These are phyloP conservation scores for Phyllotreta cruciferae DNA, from an alignment of 2,888 invertebrate genomes.

Conservation along the genomic window DNA sequence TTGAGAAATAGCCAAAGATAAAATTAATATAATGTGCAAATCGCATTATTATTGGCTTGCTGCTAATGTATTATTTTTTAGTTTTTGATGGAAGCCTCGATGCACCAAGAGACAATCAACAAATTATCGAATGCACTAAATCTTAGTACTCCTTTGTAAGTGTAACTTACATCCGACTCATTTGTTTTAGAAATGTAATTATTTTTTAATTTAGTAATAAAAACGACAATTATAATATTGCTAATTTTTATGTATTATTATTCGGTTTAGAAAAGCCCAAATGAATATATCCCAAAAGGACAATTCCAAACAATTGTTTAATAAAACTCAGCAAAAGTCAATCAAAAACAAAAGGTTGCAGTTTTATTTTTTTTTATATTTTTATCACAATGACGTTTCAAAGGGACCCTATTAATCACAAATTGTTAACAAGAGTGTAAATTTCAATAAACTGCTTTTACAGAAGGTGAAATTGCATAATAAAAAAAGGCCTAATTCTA, in stretches of 20 bases:
- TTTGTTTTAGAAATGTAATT: slow-evolving; percentile 2
- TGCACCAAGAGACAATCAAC: slow-evolving; percentile 61
- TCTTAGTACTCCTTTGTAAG: slow-evolving; percentile 39
- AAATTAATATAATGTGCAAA: not conserved
- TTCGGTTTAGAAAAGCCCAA: too few species aligned
- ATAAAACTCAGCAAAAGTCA: too few species aligned
- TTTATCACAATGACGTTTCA: slow-evolving; percentile 35
- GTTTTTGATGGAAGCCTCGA: slow-evolving; percentile 63
- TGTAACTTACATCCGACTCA: not conserved
- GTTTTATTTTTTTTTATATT: slow-evolving; percentile 24
- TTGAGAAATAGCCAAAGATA: too few species aligned
- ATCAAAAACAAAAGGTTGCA: not conserved
- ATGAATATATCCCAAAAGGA: too few species aligned
- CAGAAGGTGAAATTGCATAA: slow-evolving; percentile 3
- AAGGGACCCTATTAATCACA: slow-evolving; percentile 26
- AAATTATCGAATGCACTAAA: slow-evolving; percentile 58
- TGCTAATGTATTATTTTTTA: slow-evolving; percentile 46
- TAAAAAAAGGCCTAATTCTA: slow-evolving; percentile 24
- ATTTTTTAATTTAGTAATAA: slow-evolving; percentile 6
- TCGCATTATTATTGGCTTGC: too few species aligned
- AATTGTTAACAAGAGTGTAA: slow-evolving; percentile 13
- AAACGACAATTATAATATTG: slow-evolving; percentile 12
- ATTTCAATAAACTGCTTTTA: slow-evolving; percentile 3
- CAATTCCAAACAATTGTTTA: too few species aligned
- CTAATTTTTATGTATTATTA: too few species aligned